These are phyloP conservation scores for Lycocerus yunnanus DNA, from an alignment of 2,888 invertebrate genomes.

Conservation along the genomic window DNA sequence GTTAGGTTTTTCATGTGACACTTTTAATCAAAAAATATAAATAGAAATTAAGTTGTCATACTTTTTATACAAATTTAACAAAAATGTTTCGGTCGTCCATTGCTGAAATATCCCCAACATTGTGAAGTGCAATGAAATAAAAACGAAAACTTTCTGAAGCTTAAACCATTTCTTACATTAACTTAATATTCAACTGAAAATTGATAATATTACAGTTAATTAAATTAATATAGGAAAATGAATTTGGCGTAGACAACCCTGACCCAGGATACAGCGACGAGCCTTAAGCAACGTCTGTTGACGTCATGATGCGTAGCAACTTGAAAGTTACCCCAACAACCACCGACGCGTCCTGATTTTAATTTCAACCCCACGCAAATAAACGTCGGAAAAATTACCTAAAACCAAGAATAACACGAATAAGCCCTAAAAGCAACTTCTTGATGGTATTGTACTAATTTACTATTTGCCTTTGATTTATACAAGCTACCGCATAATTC, in stretches of 20 bases:
- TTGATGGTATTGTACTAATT: not conserved
- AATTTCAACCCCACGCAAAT: conserved; percentile 16
- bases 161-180: no score
- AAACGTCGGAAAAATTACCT: conserved; percentile 9
- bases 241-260: conserved; percentile 31
- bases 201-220: conserved; percentile 7
- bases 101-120: no score
- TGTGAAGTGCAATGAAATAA: no score
- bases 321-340: conserved; percentile 27
- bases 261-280: conserved; percentile 35
- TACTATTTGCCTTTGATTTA: not conserved
- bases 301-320: conserved; percentile 33
- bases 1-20: no score
- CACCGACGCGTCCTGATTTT: conserved; percentile 26
- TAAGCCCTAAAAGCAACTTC: not conserved
- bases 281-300: conserved; percentile 34
- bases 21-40: no score
- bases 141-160: no score
- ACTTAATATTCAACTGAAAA: not conserved
- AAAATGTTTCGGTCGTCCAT: no score
- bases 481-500: not conserved
- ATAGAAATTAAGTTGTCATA: no score
- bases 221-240: not conserved
- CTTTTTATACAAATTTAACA: no score
- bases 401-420: not conserved